A percentile compares a stretch with the other conserved stretches of the same genome.
These are phyloP conservation scores for Potorous gilbertii DNA, from an alignment of 2,797 vertebrate species.

Conservation along the genomic window DNA sequence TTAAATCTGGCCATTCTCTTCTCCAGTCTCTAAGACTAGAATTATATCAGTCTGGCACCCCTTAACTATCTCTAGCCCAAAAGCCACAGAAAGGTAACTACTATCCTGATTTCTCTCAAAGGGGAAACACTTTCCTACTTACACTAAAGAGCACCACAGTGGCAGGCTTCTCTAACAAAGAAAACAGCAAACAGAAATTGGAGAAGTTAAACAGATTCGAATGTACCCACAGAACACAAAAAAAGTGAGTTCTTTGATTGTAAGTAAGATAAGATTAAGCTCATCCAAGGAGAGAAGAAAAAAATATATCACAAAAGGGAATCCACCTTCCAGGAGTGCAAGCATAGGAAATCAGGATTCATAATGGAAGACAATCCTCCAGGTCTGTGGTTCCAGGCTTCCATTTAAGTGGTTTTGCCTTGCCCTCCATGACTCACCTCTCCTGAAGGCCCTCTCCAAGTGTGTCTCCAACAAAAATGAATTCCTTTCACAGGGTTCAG, in stretches of 20 bases:
- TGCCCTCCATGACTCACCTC: background rate
- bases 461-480: background rate
- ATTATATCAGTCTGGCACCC: background rate
- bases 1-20: background rate
- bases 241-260: background rate
- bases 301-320: background rate
- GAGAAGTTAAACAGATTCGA: background rate
- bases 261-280: background rate
- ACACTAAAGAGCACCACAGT: background rate
- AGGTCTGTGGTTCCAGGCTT: background rate
- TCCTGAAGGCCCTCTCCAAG: background rate
- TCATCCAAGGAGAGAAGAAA: background rate
- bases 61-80: background rate
- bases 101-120: background rate
- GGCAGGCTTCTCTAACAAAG: background rate
- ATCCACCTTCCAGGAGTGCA: background rate
- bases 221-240: background rate
- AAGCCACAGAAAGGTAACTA: background rate
- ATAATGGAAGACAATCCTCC: background rate
- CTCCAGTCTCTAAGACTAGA: background rate
- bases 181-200: background rate
- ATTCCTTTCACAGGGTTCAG: background rate
- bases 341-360: background rate
- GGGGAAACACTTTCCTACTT: background rate
- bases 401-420: background rate